Evolutionary conservation across 2,113 vertebrate genomes (phyloP).

Genomic region (Lynx canadensis): DNA sequence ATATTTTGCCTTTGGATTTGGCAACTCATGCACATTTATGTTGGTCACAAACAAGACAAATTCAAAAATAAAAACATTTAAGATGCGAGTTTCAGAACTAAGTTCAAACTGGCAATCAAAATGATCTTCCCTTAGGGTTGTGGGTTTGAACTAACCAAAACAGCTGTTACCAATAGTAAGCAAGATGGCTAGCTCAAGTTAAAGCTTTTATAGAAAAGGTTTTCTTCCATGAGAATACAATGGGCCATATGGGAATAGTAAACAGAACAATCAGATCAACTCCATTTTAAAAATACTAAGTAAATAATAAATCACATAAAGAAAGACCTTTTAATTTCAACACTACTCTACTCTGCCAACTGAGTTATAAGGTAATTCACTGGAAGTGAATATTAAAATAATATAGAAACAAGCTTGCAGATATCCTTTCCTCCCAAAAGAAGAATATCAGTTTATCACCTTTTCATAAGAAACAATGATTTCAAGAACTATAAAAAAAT

Average conservation of each 20-base stretch:
- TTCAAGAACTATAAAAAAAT: constrained; percentile 1
- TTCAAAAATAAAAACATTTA: background rate
- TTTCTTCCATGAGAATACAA: background rate
- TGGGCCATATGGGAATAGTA: background rate
- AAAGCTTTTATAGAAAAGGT: background rate
- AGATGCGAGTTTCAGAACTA: background rate
- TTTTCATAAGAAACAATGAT: background rate
- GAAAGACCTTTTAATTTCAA: background rate
- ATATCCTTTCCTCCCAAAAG: background rate
- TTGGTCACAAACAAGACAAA: constrained; percentile 4
- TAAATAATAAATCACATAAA: background rate
- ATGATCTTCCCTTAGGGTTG: background rate
- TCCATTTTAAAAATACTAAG: constrained; percentile 31
- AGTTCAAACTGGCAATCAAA: constrained; percentile 6
- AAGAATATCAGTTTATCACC: background rate
- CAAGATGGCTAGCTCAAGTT: background rate
- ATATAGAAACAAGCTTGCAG: background rate
- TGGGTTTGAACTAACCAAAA: background rate
- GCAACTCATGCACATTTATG: constrained; percentile 1
- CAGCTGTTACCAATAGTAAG: background rate
- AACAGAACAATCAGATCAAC: background rate
- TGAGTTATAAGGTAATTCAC: background rate
- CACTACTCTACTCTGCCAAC: background rate
- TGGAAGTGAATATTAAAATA: constrained; percentile 44
- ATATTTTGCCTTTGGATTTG: constrained; percentile 33